phyloP scores from a whole-genome alignment of 2,797 vertebrate genomes.

The Semaprochilodus insignis region DNA sequence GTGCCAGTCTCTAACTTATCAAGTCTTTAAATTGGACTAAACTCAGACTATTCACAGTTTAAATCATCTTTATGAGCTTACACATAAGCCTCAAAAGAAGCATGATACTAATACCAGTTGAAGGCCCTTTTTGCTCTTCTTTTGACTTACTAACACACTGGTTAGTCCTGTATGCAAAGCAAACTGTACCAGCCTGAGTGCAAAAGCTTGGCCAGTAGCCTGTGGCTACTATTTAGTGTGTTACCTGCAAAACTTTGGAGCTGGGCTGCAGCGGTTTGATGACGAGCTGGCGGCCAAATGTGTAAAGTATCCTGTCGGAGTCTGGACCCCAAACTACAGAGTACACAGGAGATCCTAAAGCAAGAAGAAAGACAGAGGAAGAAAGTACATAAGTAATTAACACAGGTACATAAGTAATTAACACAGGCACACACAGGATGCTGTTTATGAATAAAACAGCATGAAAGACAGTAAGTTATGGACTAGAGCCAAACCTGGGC shows the following conservation, averaged over 20 bases:
- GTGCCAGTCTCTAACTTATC: neutral
- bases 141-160: neutral
- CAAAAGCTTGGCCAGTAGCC: neutral
- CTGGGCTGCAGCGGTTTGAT: slow-evolving; percentile 97
- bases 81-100: neutral
- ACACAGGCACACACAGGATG: neutral
- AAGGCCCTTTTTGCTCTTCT: neutral
- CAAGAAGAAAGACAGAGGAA: slow-evolving; percentile 36
- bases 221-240: neutral
- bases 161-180: neutral
- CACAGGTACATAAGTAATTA: neutral
- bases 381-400: slow-evolving; percentile 5
- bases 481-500: neutral
- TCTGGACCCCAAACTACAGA: slow-evolving; percentile 94
- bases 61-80: neutral
- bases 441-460: neutral
- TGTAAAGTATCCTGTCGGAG: slow-evolving; percentile 92
- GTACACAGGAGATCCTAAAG: slow-evolving; percentile 90
- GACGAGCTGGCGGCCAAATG: slow-evolving; percentile 90
- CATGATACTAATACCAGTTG: neutral
- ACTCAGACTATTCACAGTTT: neutral
- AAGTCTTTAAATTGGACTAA: neutral
- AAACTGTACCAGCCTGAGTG: neutral
- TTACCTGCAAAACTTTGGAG: slow-evolving; percentile 91
- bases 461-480: neutral